Conservation (phyloP, 2,888 invertebrate genomes). For the Arctia plantaginis region DNA sequence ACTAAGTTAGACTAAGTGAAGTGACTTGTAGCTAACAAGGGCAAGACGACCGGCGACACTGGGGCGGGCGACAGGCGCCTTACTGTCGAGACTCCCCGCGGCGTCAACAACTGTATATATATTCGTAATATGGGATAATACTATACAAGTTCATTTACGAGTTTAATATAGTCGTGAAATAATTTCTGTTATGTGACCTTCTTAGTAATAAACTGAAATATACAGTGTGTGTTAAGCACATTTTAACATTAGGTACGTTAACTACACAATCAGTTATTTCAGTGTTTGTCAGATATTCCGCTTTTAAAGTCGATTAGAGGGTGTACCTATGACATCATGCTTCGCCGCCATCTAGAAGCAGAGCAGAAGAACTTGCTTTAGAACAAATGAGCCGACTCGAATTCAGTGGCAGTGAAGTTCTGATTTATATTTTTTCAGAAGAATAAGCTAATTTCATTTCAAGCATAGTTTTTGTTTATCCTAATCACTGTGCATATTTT, state of each 20-base stretch:
- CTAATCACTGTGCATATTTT: too few species aligned
- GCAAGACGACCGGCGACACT: constrained; percentile 55
- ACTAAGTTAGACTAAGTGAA: neutral
- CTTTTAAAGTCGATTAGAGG: neutral
- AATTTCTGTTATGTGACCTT: neutral
- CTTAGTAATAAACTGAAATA: neutral
- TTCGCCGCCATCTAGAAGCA: neutral
- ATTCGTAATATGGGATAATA: constrained; percentile 35
- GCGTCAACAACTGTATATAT: constrained; percentile 42
- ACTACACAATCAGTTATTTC: neutral
- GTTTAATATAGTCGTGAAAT: neutral
- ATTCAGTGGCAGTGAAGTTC: too few species aligned
- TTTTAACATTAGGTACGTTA: neutral
- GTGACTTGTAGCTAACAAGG: constrained; percentile 45
- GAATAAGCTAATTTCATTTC: neutral
- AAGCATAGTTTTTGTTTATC: neutral
- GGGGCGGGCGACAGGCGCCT: constrained; percentile 57
- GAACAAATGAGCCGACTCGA: neutral
- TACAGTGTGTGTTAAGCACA: neutral
- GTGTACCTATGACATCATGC: neutral
- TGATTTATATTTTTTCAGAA: neutral
- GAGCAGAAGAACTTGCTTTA: neutral
- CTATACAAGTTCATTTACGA: constrained; percentile 16
- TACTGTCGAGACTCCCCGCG: constrained; percentile 58
- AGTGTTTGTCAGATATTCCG: neutral